These are phyloP conservation scores for Synergus umbraculus DNA, from an alignment of 2,888 invertebrate genomes.

Conservation along the genomic window DNA sequence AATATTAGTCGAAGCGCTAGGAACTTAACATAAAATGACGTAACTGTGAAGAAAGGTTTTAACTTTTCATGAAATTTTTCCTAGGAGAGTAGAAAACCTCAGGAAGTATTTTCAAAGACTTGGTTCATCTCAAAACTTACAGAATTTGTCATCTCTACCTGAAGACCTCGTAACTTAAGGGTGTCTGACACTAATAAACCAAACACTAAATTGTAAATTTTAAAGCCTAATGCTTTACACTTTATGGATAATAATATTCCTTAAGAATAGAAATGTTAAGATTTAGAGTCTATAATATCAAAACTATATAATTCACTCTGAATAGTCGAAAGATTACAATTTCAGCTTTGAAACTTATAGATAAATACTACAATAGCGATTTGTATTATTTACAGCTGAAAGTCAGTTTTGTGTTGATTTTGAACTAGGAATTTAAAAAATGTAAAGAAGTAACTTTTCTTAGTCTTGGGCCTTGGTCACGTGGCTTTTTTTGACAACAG, in stretches of 20 bases:
- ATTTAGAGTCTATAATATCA: background rate
- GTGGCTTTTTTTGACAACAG: background rate
- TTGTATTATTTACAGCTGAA: slow-evolving; percentile 41
- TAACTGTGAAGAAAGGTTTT: slow-evolving; percentile 57
- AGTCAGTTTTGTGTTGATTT: slow-evolving; percentile 39
- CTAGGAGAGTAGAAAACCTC: slow-evolving; percentile 53
- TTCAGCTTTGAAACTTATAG: background rate
- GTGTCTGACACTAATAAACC: background rate
- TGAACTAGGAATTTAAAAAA: slow-evolving; percentile 32
- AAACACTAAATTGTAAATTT: background rate
- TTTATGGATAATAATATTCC: background rate
- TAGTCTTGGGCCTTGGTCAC: background rate
- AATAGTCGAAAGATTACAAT: background rate
- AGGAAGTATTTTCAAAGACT: slow-evolving; percentile 49
- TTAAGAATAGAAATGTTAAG: background rate
- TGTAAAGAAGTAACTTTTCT: slow-evolving; percentile 44
- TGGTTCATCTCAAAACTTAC: background rate
- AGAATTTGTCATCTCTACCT: background rate
- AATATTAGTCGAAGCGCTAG: no score
- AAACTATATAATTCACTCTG: background rate
- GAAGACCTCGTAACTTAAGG: background rate
- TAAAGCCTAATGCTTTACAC: background rate
- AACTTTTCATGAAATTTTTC: slow-evolving; percentile 66
- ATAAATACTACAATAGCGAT: background rate
- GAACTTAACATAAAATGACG: background rate